Percentiles rank a stretch among this genome's conserved stretches.
phyloP scores from a whole-genome alignment of 2,113 vertebrate species.

The Passer domesticus region DNA sequence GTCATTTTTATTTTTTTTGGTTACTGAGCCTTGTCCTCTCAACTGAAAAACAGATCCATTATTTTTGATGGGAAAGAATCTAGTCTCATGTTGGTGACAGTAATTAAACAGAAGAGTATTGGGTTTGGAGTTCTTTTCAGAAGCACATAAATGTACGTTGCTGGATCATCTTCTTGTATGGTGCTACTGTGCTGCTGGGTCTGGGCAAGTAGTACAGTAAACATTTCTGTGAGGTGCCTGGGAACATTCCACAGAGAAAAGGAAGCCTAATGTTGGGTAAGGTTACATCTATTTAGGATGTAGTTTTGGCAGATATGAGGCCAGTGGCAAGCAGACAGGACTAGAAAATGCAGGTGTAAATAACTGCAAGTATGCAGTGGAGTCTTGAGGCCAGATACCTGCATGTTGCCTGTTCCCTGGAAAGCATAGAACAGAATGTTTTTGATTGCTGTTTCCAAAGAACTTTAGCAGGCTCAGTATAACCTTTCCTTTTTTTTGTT shows the following conservation, averaged over 20 bases:
- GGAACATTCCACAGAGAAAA: neutral
- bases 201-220: neutral
- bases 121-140: neutral
- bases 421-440: neutral
- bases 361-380: neutral
- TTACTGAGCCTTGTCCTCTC: neutral
- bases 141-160: accelerated
- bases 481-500: neutral
- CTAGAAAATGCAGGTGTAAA: neutral
- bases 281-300: neutral
- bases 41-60: neutral
- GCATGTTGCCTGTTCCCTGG: neutral
- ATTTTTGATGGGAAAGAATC: neutral
- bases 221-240: neutral
- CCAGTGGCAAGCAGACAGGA: neutral
- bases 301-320: neutral
- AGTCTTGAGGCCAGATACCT: neutral
- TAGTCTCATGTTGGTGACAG: neutral
- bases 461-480: neutral
- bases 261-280: neutral
- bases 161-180: neutral
- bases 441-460: neutral
- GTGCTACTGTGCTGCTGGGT: neutral
- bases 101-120: neutral
- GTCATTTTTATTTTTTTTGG: neutral